phyloP scores from a whole-genome alignment of 2,888 invertebrate species.

The Agrilus mali region DNA sequence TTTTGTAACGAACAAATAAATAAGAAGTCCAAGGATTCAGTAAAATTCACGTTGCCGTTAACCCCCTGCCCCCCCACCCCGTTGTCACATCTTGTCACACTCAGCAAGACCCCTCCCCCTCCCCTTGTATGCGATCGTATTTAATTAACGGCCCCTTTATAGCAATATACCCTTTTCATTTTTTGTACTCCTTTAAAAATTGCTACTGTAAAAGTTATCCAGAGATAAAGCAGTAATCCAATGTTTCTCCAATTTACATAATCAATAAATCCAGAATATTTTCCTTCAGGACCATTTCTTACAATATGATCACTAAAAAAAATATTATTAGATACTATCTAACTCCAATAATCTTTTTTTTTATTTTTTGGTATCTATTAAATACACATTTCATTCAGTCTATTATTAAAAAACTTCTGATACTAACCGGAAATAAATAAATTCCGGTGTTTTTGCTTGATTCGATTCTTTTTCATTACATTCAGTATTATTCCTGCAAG shows the following conservation, averaged over 20 bases:
- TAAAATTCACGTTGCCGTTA: no score
- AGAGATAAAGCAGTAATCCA: constrained; percentile 9
- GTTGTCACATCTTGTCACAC: no score
- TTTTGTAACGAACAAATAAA: no score
- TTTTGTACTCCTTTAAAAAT: constrained; percentile 9
- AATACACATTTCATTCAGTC: no score
- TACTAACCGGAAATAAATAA: constrained; percentile 9
- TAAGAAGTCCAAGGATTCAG: no score
- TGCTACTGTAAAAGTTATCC: constrained; percentile 10
- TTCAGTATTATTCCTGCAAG: constrained; percentile 2
- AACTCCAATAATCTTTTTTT: no score
- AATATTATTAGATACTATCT: no score
- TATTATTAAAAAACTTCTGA: constrained; percentile 3
- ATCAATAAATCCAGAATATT: background rate
- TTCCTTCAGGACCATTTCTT: background rate
- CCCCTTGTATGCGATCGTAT: no score
- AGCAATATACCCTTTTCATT: constrained; percentile 6
- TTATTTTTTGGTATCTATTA: no score
- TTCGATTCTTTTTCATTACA: constrained; percentile 5
- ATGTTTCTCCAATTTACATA: constrained; percentile 9
- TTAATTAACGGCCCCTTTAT: no score
- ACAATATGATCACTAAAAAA: constrained; percentile 8
- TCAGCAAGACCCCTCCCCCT: no score
- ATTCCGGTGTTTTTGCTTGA: constrained; percentile 8
- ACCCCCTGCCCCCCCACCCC: no score